Conservation (phyloP, 2,797 vertebrate genomes). For the Garrulus glandarius region DNA sequence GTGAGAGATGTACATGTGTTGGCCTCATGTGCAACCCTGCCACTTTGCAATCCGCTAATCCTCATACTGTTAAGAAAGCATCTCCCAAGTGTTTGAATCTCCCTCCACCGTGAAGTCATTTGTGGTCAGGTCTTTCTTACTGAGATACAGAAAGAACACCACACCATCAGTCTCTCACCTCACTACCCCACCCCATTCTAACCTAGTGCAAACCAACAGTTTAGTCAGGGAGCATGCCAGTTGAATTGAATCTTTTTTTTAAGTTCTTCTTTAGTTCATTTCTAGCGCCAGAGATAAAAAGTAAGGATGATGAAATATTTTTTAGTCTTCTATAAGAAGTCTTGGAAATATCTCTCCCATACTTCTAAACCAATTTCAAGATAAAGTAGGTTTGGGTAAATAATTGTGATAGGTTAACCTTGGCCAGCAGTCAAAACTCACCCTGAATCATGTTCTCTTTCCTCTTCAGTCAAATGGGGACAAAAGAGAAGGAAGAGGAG, state of each 20-base stretch:
- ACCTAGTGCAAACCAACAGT: not conserved
- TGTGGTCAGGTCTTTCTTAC: not conserved
- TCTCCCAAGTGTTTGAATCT: not conserved
- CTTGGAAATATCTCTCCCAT: not conserved
- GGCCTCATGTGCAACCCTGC: not conserved
- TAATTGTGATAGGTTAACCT: not conserved
- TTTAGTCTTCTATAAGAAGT: not conserved
- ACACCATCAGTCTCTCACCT: not conserved
- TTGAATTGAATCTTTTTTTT: not conserved
- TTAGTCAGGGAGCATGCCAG: not conserved
- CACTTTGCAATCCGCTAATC: not conserved
- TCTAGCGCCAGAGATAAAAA: not conserved
- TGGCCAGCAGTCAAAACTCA: not conserved
- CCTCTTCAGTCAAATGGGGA: not conserved
- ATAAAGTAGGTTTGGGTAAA: not conserved
- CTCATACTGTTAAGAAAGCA: rapidly evolving
- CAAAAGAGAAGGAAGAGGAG: not conserved
- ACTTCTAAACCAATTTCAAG: not conserved
- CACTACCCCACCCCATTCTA: too few relatives aligned
- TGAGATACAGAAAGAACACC: not conserved
- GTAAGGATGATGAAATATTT: not conserved
- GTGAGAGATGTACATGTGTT: rapidly evolving
- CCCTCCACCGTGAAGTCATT: not conserved
- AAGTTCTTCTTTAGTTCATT: not conserved
- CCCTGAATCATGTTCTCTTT: not conserved